These are phyloP conservation scores for Maconellicoccus hirsutus DNA, from an alignment of 1,140 invertebrate genomes.

Conservation along the genomic window DNA sequence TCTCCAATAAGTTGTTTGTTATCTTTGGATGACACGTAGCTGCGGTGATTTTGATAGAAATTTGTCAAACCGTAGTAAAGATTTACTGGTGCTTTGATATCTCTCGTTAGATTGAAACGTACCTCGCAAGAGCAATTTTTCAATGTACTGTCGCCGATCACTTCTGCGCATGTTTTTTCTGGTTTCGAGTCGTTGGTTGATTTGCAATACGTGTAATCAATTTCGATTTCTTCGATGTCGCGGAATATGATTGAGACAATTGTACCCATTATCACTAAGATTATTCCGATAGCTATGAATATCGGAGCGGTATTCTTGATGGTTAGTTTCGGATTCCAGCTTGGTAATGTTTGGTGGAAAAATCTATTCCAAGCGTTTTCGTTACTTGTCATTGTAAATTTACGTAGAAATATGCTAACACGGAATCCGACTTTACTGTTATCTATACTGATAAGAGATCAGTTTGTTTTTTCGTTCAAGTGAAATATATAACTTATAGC, in stretches of 20 bases:
- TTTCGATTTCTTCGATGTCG: not conserved
- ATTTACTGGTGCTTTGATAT: constrained; percentile 47
- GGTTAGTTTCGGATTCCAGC: not conserved
- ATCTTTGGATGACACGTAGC: constrained; percentile 95
- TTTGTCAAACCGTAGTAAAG: constrained; percentile 97
- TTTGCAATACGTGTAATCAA: not conserved
- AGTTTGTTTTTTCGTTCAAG: too few relatives aligned
- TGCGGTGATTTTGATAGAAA: constrained; percentile 97
- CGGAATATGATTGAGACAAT: not conserved
- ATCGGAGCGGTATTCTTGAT: not conserved
- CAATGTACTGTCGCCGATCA: not conserved
- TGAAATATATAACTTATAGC: too few relatives aligned
- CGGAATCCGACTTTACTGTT: too few relatives aligned
- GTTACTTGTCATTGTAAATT: not conserved
- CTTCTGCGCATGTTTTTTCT: not conserved
- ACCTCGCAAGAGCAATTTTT: not conserved
- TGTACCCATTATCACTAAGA: not conserved
- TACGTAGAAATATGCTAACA: too few relatives aligned
- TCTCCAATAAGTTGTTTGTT: constrained; percentile 84
- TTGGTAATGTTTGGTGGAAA: not conserved
- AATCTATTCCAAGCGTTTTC: not conserved
- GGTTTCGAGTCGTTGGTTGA: not conserved
- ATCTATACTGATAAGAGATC: too few relatives aligned
- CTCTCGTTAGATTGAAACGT: not conserved
- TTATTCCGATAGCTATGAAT: not conserved